These are phyloP conservation scores for Drosophila tristis DNA, from an alignment of 1,140 invertebrate species.

Conservation along the genomic window DNA sequence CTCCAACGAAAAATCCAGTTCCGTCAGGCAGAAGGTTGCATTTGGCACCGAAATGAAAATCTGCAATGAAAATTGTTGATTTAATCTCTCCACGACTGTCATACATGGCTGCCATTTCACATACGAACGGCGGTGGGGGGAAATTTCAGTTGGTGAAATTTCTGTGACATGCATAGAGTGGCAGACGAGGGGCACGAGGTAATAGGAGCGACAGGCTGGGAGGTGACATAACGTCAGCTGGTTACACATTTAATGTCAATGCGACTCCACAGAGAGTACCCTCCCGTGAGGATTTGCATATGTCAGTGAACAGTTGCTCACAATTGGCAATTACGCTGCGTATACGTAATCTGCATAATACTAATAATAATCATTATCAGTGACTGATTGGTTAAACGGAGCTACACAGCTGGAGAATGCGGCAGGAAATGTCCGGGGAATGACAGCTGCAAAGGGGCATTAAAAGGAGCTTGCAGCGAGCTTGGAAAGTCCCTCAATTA, in stretches of 20 bases:
- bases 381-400: constrained; percentile 31
- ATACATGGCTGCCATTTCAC: constrained; percentile 37
- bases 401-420: constrained; percentile 1
- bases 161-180: constrained; percentile 18
- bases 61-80: constrained; percentile 45
- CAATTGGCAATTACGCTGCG: constrained; percentile 30
- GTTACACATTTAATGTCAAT: constrained; percentile 40
- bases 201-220: constrained; percentile 4
- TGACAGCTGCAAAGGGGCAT: background rate
- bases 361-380: constrained; percentile 24
- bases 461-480: background rate
- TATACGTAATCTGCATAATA: constrained; percentile 37
- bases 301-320: constrained; percentile 37
- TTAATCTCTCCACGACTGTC: constrained; percentile 34
- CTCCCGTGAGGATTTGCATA: constrained; percentile 39
- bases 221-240: constrained; percentile 46
- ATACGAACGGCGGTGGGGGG: background rate
- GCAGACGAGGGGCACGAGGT: background rate
- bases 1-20: background rate
- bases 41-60: constrained; percentile 12
- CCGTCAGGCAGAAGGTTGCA: constrained; percentile 4
- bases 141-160: background rate
- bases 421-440: constrained; percentile 1
- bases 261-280: constrained; percentile 7
- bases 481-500: constrained; percentile 3